phyloP scores from a whole-genome alignment of 2,113 vertebrate species.

The Pardalotus punctatus region DNA sequence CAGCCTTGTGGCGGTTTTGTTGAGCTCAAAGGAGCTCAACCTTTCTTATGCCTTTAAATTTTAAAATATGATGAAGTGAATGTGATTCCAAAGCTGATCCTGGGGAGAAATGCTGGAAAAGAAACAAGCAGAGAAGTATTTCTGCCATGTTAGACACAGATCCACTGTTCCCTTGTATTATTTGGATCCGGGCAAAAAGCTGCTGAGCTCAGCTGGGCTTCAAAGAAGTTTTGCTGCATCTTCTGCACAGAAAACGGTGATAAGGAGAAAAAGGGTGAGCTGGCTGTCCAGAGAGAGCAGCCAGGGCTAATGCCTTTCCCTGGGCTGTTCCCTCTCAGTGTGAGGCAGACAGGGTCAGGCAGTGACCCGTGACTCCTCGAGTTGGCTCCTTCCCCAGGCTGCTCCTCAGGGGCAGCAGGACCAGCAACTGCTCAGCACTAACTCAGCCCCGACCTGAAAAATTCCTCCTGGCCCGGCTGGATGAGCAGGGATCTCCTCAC shows the following conservation, averaged over 20 bases:
- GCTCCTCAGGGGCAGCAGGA: neutral
- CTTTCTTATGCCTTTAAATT: neutral
- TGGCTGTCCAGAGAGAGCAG: neutral
- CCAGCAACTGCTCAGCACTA: neutral
- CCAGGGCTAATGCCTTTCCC: neutral
- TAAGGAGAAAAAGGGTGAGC: neutral
- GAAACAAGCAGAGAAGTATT: neutral
- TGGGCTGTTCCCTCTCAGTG: neutral
- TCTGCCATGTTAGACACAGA: neutral
- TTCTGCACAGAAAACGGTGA: neutral
- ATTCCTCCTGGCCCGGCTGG: neutral
- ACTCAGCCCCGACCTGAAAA: neutral
- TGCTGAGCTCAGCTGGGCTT: neutral
- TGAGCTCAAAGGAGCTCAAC: neutral
- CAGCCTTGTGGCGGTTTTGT: accelerated
- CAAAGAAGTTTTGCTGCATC: neutral
- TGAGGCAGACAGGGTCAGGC: neutral
- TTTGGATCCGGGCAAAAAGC: neutral
- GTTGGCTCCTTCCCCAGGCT: neutral
- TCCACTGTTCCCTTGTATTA: neutral
- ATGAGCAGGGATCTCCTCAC: neutral
- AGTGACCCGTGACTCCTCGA: neutral
- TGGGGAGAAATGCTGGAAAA: neutral
- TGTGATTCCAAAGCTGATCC: neutral
- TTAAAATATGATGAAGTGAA: neutral